These are phyloP conservation scores for Alces alces DNA, from an alignment of 2,113 vertebrate genomes.

Conservation along the genomic window DNA sequence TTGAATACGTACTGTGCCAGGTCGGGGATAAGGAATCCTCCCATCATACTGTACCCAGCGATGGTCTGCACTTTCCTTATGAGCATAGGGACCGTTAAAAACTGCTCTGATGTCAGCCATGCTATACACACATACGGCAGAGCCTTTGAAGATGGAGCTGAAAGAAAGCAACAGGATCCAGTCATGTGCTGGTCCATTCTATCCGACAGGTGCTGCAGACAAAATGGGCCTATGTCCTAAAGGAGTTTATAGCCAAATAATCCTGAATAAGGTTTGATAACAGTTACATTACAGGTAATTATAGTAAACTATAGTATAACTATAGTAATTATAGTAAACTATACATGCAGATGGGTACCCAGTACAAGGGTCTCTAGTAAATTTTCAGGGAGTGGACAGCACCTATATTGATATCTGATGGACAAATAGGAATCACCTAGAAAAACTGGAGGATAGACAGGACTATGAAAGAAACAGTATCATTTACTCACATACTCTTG, in stretches of 20 bases:
- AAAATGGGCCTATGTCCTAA: not conserved
- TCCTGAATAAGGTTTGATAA: not conserved
- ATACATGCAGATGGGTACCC: not conserved
- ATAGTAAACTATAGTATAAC: not conserved
- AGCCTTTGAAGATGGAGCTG: constrained; percentile 97
- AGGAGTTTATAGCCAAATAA: not conserved
- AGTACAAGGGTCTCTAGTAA: not conserved
- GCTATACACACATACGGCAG: constrained; percentile 96
- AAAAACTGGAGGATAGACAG: not conserved
- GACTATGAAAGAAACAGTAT: not conserved
- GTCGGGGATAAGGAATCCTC: constrained; percentile 93
- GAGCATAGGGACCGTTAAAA: constrained; percentile 96
- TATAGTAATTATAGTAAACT: not conserved
- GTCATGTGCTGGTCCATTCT: not conserved
- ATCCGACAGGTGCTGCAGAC: not conserved
- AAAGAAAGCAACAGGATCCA: not conserved
- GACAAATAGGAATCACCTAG: not conserved
- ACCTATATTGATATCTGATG: not conserved
- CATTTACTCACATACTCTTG: not conserved
- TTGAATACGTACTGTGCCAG: constrained; percentile 89
- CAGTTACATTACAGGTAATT: not conserved
- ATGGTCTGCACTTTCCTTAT: constrained; percentile 96
- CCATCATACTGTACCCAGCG: constrained; percentile 97
- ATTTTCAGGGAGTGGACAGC: not conserved
- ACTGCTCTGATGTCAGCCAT: constrained; percentile 95